These are phyloP conservation scores for Panthera leo DNA, from an alignment of 2,113 vertebrate species.

Conservation along the genomic window DNA sequence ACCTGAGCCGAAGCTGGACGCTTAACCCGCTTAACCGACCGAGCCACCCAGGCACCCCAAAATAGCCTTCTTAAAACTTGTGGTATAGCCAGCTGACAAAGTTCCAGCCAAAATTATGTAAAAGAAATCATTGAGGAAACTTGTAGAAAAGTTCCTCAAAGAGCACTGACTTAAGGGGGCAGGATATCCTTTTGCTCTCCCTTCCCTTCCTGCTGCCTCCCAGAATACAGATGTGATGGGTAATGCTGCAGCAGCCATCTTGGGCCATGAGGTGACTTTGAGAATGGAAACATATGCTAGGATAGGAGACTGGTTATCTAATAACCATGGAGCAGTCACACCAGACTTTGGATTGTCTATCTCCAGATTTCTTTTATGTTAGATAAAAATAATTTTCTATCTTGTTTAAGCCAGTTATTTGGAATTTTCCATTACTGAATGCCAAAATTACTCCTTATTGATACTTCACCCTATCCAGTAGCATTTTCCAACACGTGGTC, in stretches of 20 bases:
- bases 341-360: background rate
- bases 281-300: background rate
- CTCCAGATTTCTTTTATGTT: background rate
- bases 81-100: background rate
- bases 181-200: background rate
- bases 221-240: background rate
- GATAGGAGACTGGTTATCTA: background rate
- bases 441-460: background rate
- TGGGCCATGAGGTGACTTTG: background rate
- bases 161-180: background rate
- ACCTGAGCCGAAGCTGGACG: too few relatives aligned
- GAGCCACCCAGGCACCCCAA: background rate
- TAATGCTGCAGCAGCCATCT: background rate
- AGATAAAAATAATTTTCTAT: background rate
- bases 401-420: background rate
- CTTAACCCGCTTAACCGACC: too few relatives aligned
- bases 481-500: background rate
- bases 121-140: background rate
- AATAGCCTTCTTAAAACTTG: background rate
- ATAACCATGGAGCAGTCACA: background rate
- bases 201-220: background rate
- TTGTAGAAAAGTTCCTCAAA: background rate
- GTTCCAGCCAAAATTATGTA: background rate
- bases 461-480: background rate
- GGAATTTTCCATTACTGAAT: background rate